These are phyloP conservation scores for Bembecia ichneumoniformis DNA, from an alignment of 2,888 invertebrate genomes.

Conservation along the genomic window DNA sequence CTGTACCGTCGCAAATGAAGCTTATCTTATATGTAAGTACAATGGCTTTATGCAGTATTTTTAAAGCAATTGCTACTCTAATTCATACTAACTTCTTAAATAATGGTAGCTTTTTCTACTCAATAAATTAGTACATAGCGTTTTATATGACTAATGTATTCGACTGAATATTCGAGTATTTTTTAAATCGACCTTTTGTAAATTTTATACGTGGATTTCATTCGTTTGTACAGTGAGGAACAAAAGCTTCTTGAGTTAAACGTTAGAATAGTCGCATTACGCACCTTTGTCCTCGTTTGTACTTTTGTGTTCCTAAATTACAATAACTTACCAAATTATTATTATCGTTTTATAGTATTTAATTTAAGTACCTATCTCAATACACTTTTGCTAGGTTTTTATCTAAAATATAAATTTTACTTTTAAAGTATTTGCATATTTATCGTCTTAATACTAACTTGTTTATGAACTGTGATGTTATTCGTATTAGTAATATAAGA, in stretches of 20 bases:
- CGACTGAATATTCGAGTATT: constrained; percentile 46
- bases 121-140: constrained; percentile 32
- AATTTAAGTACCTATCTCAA: neutral
- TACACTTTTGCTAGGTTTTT: neutral
- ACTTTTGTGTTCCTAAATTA: constrained; percentile 57
- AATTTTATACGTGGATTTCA: constrained; percentile 31
- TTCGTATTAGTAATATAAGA: constrained; percentile 68
- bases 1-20: constrained; percentile 24
- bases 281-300: neutral
- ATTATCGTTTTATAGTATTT: constrained; percentile 36
- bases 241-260: neutral
- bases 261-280: neutral
- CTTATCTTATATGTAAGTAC: constrained; percentile 41
- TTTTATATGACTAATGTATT: constrained; percentile 34
- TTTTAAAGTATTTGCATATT: constrained; percentile 53
- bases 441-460: constrained; percentile 58
- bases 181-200: constrained; percentile 35
- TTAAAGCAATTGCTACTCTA: constrained; percentile 39
- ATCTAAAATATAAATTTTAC: constrained; percentile 21
- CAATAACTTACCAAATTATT: constrained; percentile 49
- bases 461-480: constrained; percentile 73
- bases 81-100: constrained; percentile 34
- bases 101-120: constrained; percentile 64
- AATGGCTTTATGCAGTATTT: constrained; percentile 46
- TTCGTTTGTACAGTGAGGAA: constrained; percentile 17